Percentiles rank a stretch among this genome's conserved stretches.
phyloP scores from a whole-genome alignment of 1,140 invertebrate genomes.

The Pogonomyrmex californicus region DNA sequence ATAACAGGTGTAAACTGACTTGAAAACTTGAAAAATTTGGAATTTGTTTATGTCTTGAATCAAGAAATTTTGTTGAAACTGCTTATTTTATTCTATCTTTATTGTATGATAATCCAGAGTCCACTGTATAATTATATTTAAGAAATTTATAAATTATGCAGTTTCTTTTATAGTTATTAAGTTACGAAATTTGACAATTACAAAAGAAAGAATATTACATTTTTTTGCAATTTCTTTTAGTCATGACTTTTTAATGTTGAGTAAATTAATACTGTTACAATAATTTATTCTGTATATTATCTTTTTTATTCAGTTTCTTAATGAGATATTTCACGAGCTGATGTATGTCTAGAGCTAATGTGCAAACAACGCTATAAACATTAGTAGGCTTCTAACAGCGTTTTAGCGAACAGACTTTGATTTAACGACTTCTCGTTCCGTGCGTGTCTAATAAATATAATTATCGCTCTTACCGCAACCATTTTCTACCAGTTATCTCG shows the following conservation, averaged over 20 bases:
- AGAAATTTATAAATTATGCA: background rate
- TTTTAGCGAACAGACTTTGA: constrained; percentile 37
- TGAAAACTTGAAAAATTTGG: too few species aligned
- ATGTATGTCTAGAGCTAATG: background rate
- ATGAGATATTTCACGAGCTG: background rate
- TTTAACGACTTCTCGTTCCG: constrained; percentile 39
- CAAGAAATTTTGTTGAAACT: too few species aligned
- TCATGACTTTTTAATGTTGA: background rate
- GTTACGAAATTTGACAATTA: background rate
- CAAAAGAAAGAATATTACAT: background rate
- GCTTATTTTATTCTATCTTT: too few species aligned
- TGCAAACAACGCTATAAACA: background rate
- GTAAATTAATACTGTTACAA: background rate
- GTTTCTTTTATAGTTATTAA: background rate
- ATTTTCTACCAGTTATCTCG: constrained; percentile 40
- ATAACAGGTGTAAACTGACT: background rate
- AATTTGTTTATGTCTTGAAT: too few species aligned
- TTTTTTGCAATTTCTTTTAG: background rate
- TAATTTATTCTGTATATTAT: background rate
- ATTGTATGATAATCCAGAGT: too few species aligned
- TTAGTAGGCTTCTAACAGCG: constrained; percentile 21
- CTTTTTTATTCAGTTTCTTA: background rate
- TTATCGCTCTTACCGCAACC: constrained; percentile 60
- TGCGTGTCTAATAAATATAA: constrained; percentile 71
- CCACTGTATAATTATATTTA: background rate